phyloP scores from a whole-genome alignment of 1,140 invertebrate genomes.

The Penaeus japonicus region DNA sequence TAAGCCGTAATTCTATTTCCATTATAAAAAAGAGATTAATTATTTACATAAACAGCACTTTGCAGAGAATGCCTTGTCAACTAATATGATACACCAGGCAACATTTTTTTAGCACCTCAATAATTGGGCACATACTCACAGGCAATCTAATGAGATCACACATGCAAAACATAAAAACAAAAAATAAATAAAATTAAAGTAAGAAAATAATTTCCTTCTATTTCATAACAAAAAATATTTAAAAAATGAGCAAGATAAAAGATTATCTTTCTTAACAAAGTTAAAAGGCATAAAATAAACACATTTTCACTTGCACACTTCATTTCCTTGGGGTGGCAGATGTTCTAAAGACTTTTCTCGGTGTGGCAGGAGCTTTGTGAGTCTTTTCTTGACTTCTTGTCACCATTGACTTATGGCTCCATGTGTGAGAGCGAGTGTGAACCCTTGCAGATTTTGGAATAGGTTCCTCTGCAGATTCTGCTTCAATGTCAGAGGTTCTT shows the following conservation, averaged over 20 bases:
- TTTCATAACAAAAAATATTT: neutral
- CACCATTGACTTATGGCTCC: constrained; percentile 57
- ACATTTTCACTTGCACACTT: neutral
- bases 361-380: constrained; percentile 65
- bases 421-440: constrained; percentile 50
- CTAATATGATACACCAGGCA: constrained; percentile 38
- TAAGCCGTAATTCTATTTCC: no score
- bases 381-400: constrained; percentile 58
- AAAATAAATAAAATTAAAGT: neutral
- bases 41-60: no score
- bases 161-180: neutral
- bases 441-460: constrained; percentile 47
- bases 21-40: no score
- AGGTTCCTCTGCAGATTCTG: constrained; percentile 19
- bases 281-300: neutral
- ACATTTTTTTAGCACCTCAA: constrained; percentile 49
- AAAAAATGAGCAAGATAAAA: neutral
- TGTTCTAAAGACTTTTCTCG: neutral
- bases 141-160: constrained; percentile 32
- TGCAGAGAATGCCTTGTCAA: constrained; percentile 31
- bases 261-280: neutral
- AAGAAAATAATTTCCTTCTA: neutral
- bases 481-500: constrained; percentile 22
- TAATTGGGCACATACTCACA: neutral
- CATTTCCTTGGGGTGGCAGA: constrained; percentile 11